phyloP scores from a whole-genome alignment of 1,140 invertebrate genomes.

The Zaprionus capensis region DNA sequence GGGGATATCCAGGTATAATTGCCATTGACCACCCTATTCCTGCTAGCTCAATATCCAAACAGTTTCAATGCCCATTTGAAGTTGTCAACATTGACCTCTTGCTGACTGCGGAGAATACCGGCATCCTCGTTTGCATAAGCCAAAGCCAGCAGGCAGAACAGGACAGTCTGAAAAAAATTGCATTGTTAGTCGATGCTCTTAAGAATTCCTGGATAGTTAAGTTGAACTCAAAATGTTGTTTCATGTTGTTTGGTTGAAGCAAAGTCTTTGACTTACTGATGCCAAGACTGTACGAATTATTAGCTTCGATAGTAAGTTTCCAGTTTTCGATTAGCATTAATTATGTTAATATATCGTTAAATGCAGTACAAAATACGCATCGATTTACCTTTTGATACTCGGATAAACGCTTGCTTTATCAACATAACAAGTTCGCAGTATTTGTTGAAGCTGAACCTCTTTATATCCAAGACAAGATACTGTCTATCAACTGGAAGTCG shows the following conservation, averaged over 20 bases:
- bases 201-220: neutral
- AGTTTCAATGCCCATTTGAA: constrained; percentile 86
- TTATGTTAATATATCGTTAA: constrained; percentile 55
- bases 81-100: constrained; percentile 50
- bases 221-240: constrained; percentile 70
- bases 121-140: constrained; percentile 65
- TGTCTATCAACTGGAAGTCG: constrained; percentile 13
- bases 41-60: constrained; percentile 90
- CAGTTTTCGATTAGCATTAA: constrained; percentile 32
- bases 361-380: constrained; percentile 23
- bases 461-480: constrained; percentile 14
- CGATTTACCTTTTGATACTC: constrained; percentile 1
- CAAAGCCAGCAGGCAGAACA: constrained; percentile 68
- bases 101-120: constrained; percentile 32
- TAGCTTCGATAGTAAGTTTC: constrained; percentile 58
- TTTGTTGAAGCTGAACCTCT: constrained; percentile 32
- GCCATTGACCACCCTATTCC: constrained; percentile 90
- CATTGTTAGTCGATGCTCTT: neutral
- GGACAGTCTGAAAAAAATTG: constrained; percentile 43
- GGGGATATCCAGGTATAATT: constrained; percentile 90
- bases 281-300: constrained; percentile 1
- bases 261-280: constrained; percentile 65
- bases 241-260: constrained; percentile 66
- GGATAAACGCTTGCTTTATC: constrained; percentile 22
- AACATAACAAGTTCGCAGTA: constrained; percentile 40